These are phyloP conservation scores for Hippocampus zosterae DNA, from an alignment of 2,113 vertebrate genomes.

Conservation along the genomic window DNA sequence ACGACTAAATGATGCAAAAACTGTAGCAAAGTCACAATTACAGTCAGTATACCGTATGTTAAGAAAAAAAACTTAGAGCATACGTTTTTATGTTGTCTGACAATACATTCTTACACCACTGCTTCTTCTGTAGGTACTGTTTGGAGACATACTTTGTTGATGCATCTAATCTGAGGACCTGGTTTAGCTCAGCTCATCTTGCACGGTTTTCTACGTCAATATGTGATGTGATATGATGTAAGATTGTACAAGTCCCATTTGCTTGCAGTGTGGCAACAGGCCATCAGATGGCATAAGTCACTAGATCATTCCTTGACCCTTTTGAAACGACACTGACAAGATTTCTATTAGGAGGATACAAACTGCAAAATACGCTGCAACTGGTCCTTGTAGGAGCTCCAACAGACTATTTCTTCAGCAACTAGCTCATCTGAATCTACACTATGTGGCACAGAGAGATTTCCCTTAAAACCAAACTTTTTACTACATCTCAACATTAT, in stretches of 20 bases:
- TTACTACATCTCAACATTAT: not conserved
- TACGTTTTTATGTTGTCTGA: too few species aligned
- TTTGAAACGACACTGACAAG: not conserved
- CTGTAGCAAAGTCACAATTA: not conserved
- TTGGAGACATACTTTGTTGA: too few species aligned
- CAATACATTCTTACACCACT: too few species aligned
- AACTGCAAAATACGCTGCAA: not conserved
- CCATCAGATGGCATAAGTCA: constrained; percentile 42
- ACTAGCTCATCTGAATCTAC: not conserved
- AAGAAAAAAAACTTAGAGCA: too few species aligned
- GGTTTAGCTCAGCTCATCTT: too few species aligned
- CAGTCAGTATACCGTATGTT: not conserved
- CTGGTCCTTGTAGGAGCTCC: not conserved
- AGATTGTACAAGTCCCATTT: not conserved
- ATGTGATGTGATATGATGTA: not conserved
- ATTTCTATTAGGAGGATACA: not conserved
- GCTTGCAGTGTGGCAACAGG: constrained; percentile 6
- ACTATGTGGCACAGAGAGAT: not conserved
- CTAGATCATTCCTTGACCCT: not conserved
- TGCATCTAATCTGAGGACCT: too few species aligned
- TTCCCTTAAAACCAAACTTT: not conserved
- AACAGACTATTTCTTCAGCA: not conserved
- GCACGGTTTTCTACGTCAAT: too few species aligned
- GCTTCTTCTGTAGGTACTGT: too few species aligned
- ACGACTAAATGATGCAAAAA: not conserved